phyloP scores from a whole-genome alignment of 2,113 vertebrate species.

The Myrmecobius fasciatus region DNA sequence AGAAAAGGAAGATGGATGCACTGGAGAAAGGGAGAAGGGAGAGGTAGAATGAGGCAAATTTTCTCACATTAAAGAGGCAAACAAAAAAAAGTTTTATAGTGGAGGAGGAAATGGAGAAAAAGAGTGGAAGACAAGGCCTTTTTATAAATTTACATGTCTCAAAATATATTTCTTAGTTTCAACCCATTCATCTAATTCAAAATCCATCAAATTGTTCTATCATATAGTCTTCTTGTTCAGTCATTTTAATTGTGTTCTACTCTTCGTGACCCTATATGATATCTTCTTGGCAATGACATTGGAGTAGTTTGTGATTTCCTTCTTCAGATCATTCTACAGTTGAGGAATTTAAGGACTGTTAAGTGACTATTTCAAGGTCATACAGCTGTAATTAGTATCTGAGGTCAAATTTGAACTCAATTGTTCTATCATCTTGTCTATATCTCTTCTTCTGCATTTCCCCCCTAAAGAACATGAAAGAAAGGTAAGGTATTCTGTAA shows the following conservation, averaged over 20 bases:
- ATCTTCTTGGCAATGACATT: too few species aligned
- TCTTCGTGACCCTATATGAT: not conserved
- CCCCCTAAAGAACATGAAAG: not conserved
- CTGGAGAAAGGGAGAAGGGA: not conserved
- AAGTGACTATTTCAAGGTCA: not conserved
- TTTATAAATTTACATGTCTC: not conserved
- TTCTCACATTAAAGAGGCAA: not conserved
- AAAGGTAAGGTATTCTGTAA: not conserved
- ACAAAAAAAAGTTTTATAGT: not conserved
- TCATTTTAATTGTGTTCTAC: not conserved
- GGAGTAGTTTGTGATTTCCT: too few species aligned
- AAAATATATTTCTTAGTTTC: not conserved
- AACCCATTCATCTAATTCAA: not conserved
- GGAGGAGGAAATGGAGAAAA: not conserved
- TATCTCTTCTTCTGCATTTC: not conserved
- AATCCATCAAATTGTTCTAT: not conserved
- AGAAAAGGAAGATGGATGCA: not conserved
- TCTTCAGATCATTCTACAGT: not conserved
- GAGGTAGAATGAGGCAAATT: not conserved
- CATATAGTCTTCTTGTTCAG: not conserved
- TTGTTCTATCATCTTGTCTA: not conserved
- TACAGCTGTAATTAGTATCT: not conserved
- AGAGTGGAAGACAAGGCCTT: not conserved
- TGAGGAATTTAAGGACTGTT: not conserved
- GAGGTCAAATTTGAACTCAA: not conserved